Conservation (phyloP, 2,888 invertebrate genomes). For the Notodonta ziczac region DNA sequence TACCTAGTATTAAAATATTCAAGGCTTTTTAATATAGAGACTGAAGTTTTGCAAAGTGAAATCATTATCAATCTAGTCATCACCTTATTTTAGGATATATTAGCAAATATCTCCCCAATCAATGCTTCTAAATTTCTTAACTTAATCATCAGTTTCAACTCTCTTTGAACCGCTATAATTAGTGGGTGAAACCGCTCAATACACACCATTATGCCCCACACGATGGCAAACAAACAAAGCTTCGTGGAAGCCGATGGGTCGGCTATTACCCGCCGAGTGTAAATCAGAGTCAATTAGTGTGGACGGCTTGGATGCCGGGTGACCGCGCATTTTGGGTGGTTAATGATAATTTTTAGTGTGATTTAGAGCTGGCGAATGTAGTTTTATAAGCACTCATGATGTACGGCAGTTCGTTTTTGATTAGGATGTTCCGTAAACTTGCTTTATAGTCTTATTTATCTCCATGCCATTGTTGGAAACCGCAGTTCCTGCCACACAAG, state of each 20-base stretch:
- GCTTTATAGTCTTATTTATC: too few relatives aligned
- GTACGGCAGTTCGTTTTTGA: background rate
- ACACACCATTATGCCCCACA: conserved; percentile 46
- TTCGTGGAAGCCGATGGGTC: conserved; percentile 42
- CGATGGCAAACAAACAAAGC: conserved; percentile 45
- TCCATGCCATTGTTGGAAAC: too few relatives aligned
- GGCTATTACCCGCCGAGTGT: conserved; percentile 64
- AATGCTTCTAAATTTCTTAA: background rate
- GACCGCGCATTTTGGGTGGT: conserved; percentile 51
- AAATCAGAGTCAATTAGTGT: conserved; percentile 73
- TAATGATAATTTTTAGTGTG: conserved; percentile 42
- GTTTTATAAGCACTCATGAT: background rate
- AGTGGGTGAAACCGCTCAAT: conserved; percentile 25
- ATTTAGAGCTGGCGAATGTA: conserved; percentile 1
- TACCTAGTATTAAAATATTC: too few relatives aligned
- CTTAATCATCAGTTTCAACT: background rate
- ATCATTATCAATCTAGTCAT: too few relatives aligned
- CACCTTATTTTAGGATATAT: background rate
- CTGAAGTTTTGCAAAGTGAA: too few relatives aligned
- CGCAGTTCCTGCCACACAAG: too few relatives aligned
- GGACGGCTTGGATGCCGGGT: conserved; percentile 45
- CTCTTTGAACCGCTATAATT: conserved; percentile 13
- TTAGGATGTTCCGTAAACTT: too few relatives aligned
- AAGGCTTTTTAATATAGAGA: too few relatives aligned
- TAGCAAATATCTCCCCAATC: background rate